Base-by-base conservation (phyloP, 2,888 invertebrate genomes). In the Lithophane semibrunnea region DNA sequence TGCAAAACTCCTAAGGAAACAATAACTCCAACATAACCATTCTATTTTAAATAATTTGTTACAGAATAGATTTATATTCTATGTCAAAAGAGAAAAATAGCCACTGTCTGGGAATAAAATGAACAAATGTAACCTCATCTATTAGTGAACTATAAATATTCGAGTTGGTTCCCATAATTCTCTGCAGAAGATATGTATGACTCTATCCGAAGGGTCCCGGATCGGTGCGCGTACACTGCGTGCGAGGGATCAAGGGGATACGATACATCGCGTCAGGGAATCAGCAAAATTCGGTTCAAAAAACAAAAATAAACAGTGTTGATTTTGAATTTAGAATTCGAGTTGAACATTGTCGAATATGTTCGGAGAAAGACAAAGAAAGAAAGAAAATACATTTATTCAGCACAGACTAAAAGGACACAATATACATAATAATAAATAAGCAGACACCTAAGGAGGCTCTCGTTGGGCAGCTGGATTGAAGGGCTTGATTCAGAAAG, bases 61-160 rank as follows among this genome's bases (percentile, higher is more conserved):
- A 79, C 64, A 67, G n/a, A 75, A 72, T 47, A 88, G 87, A 91
- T 91, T 88, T 90, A 91, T 90, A 84, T 79, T 79, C 79, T 83
- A 82, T 77, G 86, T 83, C 87, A 88, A 88, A 88, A 83, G 74
- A 58, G 80, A 88, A 86, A 89, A 88, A 90, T 89, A 84, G 81
- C 84, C 79, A 76, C 80, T 77, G 85, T 71, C 82, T 70, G 42
- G 13, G 67, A 64, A 85, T 74, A 82, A 81, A 88, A 86, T 80
- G 81, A 87, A 86, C 82, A 77, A 83, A 80, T 83, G 75, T 75
- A 73, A 82, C 79, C 88, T 77, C 89, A 90, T 91, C 88, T 88
- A 91, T 92, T 91, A 92, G 89, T 74, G 81, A 90, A 89, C 92
- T 89, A 93, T 92, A 93, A 92, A 92, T 93, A 92, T 91, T 88